Percentiles rank a stretch among this genome's conserved stretches.
These are phyloP conservation scores for Bugulina stolonifera DNA, from an alignment of 2,888 invertebrate species.

Conservation along the genomic window DNA sequence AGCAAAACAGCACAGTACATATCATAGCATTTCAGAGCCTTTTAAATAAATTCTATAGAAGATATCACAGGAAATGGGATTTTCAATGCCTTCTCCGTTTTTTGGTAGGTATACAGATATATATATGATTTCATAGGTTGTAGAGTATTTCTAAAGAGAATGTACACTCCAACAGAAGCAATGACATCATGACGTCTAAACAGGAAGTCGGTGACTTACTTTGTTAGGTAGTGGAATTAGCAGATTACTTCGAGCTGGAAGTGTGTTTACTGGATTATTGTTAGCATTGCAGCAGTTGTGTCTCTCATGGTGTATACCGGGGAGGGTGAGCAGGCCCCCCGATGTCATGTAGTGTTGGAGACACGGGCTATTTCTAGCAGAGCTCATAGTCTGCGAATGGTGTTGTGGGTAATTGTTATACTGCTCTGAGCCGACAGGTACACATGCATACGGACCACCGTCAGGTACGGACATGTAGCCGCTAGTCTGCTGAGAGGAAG, in stretches of 20 bases:
- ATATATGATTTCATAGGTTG: too few species aligned
- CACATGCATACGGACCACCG: slow-evolving; percentile 5
- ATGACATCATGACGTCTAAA: too few species aligned
- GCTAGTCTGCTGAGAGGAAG: neutral
- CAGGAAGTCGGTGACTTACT: too few species aligned
- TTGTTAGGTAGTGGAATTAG: neutral
- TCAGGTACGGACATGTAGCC: neutral
- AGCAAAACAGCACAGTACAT: too few species aligned
- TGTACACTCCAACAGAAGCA: too few species aligned
- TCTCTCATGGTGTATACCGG: slow-evolving; percentile 23
- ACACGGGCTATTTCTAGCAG: neutral
- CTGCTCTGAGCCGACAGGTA: neutral
- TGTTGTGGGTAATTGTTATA: neutral
- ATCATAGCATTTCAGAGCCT: too few species aligned
- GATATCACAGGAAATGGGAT: too few species aligned
- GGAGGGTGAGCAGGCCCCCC: slow-evolving; percentile 14
- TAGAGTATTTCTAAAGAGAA: too few species aligned
- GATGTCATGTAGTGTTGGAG: slow-evolving; percentile 24
- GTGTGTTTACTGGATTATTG: neutral
- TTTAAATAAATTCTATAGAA: too few species aligned
- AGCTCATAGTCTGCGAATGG: neutral
- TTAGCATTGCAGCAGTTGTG: neutral
- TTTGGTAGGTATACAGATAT: too few species aligned
- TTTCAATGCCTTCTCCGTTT: too few species aligned
- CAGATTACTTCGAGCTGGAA: neutral